A percentile compares a stretch with the other conserved stretches of the same genome.
Conservation (phyloP, 2,797 vertebrate genomes). For the Borostomias antarcticus region DNA sequence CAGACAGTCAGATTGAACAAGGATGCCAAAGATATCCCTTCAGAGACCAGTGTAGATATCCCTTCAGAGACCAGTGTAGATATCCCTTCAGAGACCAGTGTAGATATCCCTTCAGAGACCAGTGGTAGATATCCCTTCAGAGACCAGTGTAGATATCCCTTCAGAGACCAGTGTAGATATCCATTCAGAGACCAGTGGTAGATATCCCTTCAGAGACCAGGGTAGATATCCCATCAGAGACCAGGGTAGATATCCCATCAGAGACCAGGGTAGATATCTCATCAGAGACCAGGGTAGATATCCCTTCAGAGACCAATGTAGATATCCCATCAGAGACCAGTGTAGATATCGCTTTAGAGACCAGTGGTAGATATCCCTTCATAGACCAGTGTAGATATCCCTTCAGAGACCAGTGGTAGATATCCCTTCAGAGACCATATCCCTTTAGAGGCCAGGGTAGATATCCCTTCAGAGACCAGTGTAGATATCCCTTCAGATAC, state of each 20-base stretch:
- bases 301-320: no score
- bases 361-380: no score
- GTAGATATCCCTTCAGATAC: slow-evolving; percentile 36
- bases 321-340: neutral
- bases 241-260: slow-evolving; percentile 16
- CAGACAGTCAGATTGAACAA: slow-evolving; percentile 51
- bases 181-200: no score
- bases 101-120: no score
- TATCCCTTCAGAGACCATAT: slow-evolving; percentile 36
- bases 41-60: no score
- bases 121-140: no score
- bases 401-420: slow-evolving; percentile 13
- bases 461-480: neutral
- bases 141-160: slow-evolving; percentile 16
- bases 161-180: slow-evolving; percentile 17
- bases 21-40: slow-evolving; percentile 49
- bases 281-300: slow-evolving; percentile 17
- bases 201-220: neutral
- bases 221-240: slow-evolving; percentile 19
- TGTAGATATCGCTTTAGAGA: no score
- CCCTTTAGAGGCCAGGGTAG: no score
- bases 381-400: slow-evolving; percentile 16
- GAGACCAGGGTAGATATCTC: slow-evolving; percentile 16
- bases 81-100: slow-evolving; percentile 5
- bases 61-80: slow-evolving; percentile 13